phyloP scores from a whole-genome alignment of 2,113 vertebrate genomes.

The Micromys minutus region DNA sequence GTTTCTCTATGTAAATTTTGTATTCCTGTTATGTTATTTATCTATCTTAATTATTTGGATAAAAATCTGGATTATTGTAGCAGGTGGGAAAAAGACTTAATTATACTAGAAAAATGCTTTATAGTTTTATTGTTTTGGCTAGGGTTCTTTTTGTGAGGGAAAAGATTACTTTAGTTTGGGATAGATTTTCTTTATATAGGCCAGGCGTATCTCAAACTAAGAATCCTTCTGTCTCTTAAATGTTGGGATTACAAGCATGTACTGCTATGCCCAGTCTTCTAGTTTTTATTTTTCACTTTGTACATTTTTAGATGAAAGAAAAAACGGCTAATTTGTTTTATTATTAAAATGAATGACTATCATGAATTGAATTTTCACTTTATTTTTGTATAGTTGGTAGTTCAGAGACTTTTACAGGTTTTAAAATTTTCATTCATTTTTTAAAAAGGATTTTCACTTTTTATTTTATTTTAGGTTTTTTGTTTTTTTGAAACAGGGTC shows the following conservation, averaged over 20 bases:
- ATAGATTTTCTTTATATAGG: not conserved
- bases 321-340: not conserved
- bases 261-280: not conserved
- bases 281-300: not conserved
- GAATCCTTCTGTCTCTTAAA: not conserved
- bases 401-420: not conserved
- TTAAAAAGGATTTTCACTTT: not conserved
- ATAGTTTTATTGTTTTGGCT: not conserved
- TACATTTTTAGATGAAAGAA: no score
- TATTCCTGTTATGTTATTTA: not conserved
- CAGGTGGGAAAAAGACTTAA: slow-evolving; percentile 18
- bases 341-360: not conserved
- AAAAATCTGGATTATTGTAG: not conserved
- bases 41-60: slow-evolving; percentile 32
- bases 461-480: not conserved
- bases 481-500: not conserved
- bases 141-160: not conserved
- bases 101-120: slow-evolving; percentile 9
- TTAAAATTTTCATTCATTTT: not conserved
- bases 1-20: slow-evolving; percentile 33
- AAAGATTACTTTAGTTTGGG: not conserved
- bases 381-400: not conserved
- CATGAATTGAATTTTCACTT: not conserved
- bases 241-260: not conserved
- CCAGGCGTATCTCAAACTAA: not conserved